A percentile compares a stretch with the other conserved stretches of the same genome.
Evolutionary conservation across 2,113 vertebrate species (phyloP).

Genomic region (Ciconia maguari): DNA sequence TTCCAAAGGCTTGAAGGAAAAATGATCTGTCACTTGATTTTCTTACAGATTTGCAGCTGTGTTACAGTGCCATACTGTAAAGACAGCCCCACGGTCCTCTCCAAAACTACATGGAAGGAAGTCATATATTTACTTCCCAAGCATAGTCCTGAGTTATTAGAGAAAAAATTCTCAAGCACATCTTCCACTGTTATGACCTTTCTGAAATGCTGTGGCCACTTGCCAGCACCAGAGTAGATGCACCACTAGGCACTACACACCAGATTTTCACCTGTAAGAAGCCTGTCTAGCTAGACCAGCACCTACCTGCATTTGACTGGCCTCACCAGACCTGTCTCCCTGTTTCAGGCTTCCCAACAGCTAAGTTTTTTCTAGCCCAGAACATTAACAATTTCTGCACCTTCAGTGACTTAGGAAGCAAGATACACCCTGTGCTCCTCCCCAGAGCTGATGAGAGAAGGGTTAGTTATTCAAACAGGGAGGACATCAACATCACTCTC

Average conservation of each 20-base stretch:
- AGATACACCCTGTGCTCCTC: neutral
- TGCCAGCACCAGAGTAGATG: neutral
- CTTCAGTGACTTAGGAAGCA: neutral
- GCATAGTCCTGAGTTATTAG: neutral
- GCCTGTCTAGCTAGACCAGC: neutral
- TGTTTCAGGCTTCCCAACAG: neutral
- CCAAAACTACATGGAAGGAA: neutral
- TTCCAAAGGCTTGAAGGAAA: neutral
- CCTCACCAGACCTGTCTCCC: neutral
- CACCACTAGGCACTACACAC: neutral
- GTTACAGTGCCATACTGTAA: neutral
- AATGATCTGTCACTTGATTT: neutral
- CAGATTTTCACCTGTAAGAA: neutral
- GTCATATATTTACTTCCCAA: neutral
- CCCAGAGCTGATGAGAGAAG: neutral
- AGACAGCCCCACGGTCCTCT: neutral
- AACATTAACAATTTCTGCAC: neutral
- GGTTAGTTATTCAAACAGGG: neutral
- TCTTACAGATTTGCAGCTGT: neutral
- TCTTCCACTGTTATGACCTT: neutral
- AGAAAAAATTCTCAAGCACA: neutral
- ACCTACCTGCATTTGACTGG: neutral
- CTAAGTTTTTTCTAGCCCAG: neutral
- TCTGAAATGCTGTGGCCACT: neutral
- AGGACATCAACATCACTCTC: neutral